Evolutionary conservation across 2,113 vertebrate species (phyloP).

Genomic region (Myiozetetes cayanensis): DNA sequence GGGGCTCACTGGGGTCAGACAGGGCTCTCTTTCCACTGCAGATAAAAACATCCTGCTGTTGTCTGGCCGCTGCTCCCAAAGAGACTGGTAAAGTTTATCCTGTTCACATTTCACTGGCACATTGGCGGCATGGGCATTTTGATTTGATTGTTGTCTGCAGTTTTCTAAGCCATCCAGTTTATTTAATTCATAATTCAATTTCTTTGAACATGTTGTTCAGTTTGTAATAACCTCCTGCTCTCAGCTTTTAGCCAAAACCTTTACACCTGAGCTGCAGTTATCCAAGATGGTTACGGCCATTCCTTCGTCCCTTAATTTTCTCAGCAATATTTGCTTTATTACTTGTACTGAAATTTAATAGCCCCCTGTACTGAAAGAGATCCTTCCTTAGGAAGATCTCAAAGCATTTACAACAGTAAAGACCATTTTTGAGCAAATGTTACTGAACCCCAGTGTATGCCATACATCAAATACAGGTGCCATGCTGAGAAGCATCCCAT

Average conservation of each 20-base stretch:
- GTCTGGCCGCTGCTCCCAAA: background rate
- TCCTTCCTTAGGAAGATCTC: slow-evolving; percentile 16
- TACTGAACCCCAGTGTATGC: background rate
- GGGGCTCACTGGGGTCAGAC: background rate
- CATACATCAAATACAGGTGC: background rate
- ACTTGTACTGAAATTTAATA: slow-evolving; percentile 2
- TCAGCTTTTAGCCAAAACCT: background rate
- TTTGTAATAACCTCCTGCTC: background rate
- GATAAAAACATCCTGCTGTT: background rate
- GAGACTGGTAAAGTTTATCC: background rate
- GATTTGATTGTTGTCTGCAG: background rate
- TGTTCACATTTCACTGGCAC: background rate
- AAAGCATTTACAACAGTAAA: background rate
- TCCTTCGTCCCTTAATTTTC: background rate
- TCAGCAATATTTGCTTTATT: slow-evolving; percentile 15
- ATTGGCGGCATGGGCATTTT: background rate
- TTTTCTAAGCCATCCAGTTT: background rate
- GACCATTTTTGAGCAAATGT: background rate
- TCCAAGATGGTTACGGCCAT: background rate
- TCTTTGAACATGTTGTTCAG: background rate
- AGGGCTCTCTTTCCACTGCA: background rate
- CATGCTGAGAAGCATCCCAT: background rate
- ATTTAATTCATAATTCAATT: slow-evolving; percentile 41
- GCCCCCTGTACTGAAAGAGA: background rate
- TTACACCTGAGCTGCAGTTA: slow-evolving; percentile 27